Evolutionary conservation across 2,113 vertebrate genomes (phyloP).

Genomic region (Stictonetta naevosa): DNA sequence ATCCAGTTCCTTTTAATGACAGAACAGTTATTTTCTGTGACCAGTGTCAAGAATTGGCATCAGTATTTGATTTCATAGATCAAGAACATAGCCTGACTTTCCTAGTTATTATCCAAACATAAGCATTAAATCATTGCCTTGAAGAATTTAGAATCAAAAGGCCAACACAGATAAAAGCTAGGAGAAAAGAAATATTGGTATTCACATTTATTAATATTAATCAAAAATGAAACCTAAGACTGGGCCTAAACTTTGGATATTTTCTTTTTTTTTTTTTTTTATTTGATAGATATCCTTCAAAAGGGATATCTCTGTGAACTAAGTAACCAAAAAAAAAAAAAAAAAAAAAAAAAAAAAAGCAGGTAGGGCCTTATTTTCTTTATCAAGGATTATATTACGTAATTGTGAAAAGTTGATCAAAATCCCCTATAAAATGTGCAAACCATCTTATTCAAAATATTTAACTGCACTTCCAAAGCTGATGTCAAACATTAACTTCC

Average conservation of each 20-base stretch:
- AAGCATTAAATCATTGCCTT: background rate
- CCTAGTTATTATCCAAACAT: background rate
- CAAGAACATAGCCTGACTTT: background rate
- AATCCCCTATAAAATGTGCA: background rate
- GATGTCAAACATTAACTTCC: background rate
- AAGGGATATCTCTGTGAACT: background rate
- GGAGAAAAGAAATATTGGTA: background rate
- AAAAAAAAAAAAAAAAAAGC: background rate
- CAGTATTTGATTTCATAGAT: background rate
- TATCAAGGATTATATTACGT: background rate
- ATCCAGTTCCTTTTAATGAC: background rate
- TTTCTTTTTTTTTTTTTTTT: background rate
- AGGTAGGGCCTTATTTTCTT: background rate
- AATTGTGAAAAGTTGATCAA: background rate
- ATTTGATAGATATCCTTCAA: background rate
- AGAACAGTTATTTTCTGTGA: background rate
- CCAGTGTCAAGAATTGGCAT: background rate
- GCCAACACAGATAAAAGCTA: background rate
- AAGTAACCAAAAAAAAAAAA: background rate
- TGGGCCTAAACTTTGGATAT: background rate
- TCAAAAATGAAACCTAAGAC: background rate
- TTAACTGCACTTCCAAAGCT: background rate
- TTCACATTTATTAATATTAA: background rate
- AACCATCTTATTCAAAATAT: background rate
- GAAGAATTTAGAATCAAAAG: conserved; percentile 3